These are phyloP conservation scores for Lutjanus erythropterus DNA, from an alignment of 2,113 vertebrate genomes.

Conservation along the genomic window DNA sequence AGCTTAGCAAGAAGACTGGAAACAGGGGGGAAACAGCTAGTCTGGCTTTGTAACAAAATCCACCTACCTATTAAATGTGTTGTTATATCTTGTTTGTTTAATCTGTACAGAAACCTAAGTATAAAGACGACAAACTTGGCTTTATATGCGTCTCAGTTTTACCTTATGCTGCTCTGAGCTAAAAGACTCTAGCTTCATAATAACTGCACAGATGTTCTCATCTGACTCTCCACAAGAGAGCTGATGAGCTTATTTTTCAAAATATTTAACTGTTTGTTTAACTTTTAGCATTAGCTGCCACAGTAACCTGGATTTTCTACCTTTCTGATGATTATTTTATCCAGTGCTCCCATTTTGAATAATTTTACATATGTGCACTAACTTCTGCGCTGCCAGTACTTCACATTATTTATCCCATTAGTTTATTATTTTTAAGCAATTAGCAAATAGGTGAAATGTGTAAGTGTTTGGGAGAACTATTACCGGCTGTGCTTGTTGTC, in stretches of 20 bases:
- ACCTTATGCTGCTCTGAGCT: too few species aligned
- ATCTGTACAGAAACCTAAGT: background rate
- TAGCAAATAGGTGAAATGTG: background rate
- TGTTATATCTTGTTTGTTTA: background rate
- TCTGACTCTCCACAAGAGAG: background rate
- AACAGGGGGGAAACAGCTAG: background rate
- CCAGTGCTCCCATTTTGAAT: background rate
- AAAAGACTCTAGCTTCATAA: too few species aligned
- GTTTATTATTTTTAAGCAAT: too few species aligned
- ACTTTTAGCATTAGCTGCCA: background rate
- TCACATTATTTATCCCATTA: too few species aligned
- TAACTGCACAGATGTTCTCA: too few species aligned
- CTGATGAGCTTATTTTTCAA: background rate
- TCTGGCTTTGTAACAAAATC: background rate
- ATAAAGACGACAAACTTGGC: background rate
- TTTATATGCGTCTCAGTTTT: too few species aligned
- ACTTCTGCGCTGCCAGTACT: background rate
- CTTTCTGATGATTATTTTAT: background rate
- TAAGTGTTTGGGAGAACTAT: background rate
- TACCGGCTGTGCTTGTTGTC: background rate
- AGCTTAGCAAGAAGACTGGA: slow-evolving; percentile 1
- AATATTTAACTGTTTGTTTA: background rate
- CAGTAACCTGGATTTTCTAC: background rate
- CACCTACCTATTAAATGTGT: too few species aligned
- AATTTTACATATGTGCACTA: background rate